These are phyloP conservation scores for Holocentrus rufus DNA, from an alignment of 2,797 vertebrate species.

Conservation along the genomic window DNA sequence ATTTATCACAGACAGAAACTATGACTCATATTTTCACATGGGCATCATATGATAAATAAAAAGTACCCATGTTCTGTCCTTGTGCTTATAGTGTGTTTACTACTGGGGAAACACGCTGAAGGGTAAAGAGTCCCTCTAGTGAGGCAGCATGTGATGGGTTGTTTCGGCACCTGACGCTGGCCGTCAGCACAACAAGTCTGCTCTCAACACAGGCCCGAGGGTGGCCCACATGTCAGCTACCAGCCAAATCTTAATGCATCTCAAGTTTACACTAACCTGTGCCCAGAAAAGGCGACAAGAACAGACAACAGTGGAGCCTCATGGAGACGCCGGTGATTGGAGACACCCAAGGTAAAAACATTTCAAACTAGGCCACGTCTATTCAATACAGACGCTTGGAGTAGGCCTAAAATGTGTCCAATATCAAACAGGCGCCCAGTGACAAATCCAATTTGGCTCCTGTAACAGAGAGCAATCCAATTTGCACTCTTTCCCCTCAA, in stretches of 20 bases:
- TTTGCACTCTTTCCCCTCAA: constrained; percentile 51
- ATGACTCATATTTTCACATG: constrained; percentile 28
- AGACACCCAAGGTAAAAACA: constrained; percentile 29
- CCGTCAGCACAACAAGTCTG: neutral
- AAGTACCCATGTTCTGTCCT: neutral
- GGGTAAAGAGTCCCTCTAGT: constrained; percentile 22
- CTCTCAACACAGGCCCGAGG: constrained; percentile 6
- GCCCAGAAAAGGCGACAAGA: constrained; percentile 12
- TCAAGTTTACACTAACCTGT: constrained; percentile 16
- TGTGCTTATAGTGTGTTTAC: constrained; percentile 47
- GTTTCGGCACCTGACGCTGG: constrained; percentile 11
- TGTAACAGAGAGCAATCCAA: constrained; percentile 46
- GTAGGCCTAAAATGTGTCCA: constrained; percentile 48
- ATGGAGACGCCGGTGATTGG: constrained; percentile 23
- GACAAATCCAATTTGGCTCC: constrained; percentile 61
- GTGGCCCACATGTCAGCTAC: neutral
- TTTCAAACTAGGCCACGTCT: constrained; percentile 54
- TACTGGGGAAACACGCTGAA: constrained; percentile 48
- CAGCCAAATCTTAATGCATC: constrained; percentile 16
- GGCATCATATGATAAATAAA: constrained; percentile 27
- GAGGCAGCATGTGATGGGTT: constrained; percentile 48
- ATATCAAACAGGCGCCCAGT: constrained; percentile 56
- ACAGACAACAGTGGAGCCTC: constrained; percentile 23
- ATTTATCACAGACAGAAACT: constrained; percentile 1
- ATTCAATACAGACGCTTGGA: constrained; percentile 37